These are phyloP conservation scores for Spilosoma lubricipeda DNA, from an alignment of 2,888 invertebrate species.

Conservation along the genomic window DNA sequence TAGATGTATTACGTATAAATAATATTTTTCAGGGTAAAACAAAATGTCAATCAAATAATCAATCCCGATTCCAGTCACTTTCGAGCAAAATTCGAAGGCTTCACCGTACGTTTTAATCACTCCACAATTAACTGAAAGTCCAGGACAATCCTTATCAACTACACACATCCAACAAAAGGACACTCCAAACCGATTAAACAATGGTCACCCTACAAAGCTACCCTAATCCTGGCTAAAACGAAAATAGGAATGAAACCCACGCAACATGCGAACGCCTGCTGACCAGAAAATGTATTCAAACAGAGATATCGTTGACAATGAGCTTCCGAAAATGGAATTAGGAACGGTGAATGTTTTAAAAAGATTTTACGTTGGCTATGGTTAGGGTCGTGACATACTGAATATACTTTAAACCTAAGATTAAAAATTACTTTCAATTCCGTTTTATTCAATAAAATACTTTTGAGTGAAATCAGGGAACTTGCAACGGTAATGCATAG, in stretches of 20 bases:
- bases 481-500: not conserved
- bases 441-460: not conserved
- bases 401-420: not conserved
- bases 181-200: conserved; percentile 62
- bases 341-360: conserved; percentile 23
- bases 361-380: conserved; percentile 27
- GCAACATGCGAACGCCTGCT: conserved; percentile 40
- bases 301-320: conserved; percentile 38
- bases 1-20: not conserved
- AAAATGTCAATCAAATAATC: conserved; percentile 20
- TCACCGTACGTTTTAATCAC: conserved; percentile 41
- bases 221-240: conserved; percentile 64
- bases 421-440: not conserved
- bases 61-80: conserved; percentile 26
- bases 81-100: conserved; percentile 33
- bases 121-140: conserved; percentile 58
- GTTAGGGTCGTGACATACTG: not conserved
- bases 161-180: conserved; percentile 65
- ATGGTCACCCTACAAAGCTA: conserved; percentile 64
- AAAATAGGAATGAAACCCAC: conserved; percentile 60
- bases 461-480: not conserved
- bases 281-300: conserved; percentile 55
- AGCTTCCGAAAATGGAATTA: conserved; percentile 42
- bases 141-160: conserved; percentile 59
- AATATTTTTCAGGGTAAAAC: not conserved